Evolutionary conservation across 2,888 invertebrate genomes (phyloP).

Genomic region (Meiosimyza decipiens): DNA sequence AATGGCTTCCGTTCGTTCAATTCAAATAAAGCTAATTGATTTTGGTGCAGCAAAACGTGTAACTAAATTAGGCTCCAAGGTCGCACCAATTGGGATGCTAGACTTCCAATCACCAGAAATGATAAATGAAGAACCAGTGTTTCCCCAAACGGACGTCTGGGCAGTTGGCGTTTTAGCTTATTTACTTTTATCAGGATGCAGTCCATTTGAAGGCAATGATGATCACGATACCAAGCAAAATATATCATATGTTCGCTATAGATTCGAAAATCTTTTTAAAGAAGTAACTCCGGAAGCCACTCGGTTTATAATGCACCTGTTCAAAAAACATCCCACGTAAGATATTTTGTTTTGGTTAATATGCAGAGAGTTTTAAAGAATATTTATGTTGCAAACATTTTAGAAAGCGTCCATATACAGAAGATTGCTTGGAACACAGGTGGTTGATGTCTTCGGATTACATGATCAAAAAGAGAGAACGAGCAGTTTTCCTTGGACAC

Average conservation of each 20-base stretch:
- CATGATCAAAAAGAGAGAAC: constrained; percentile 91
- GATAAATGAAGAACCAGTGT: constrained; percentile 86
- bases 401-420: constrained; percentile 92
- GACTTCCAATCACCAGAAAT: constrained; percentile 90
- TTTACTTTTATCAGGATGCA: constrained; percentile 89
- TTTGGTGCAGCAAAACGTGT: constrained; percentile 89
- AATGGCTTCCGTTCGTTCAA: constrained; percentile 85
- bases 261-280: constrained; percentile 93
- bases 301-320: constrained; percentile 93
- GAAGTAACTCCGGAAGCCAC: constrained; percentile 94
- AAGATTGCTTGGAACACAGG: constrained; percentile 95
- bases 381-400: constrained; percentile 40
- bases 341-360: constrained; percentile 49
- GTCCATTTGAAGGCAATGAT: constrained; percentile 88
- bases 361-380: background rate
- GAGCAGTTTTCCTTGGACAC: constrained; percentile 86
- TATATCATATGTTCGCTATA: constrained; percentile 89
- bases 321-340: constrained; percentile 93
- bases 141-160: constrained; percentile 95
- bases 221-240: constrained; percentile 90
- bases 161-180: constrained; percentile 92
- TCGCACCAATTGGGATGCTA: constrained; percentile 75
- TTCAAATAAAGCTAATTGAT: constrained; percentile 91
- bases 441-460: constrained; percentile 94
- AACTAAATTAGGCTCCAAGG: constrained; percentile 77